Base-by-base conservation (phyloP, 2,113 vertebrate species). In the Laterallus jamaicensis region DNA sequence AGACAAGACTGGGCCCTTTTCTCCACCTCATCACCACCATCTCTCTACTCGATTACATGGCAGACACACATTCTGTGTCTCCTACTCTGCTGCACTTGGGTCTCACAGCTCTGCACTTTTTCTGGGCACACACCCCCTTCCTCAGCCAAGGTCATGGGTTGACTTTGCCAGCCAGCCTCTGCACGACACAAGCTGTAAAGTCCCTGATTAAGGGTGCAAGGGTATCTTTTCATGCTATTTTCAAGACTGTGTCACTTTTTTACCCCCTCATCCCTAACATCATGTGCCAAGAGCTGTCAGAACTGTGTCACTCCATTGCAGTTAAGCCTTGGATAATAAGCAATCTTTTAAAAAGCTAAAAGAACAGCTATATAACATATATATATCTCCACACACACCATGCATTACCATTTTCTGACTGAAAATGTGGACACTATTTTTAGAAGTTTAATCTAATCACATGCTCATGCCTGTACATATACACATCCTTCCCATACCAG, bases 361-460 rank as follows among this genome's bases (percentile, higher is more conserved):
- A 86, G 7, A 56, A 83, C 19, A 83, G 35, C n/a, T 70, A 15
- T 63, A 74, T 42, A 88, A 6, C 54, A 76, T 71, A 29, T 67
- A 42, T 74, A 78, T 79, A 66, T 56, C 18, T 55, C 9, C 31
- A 66, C 50, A 63, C 26, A 69, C 25, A 88, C 11, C 71, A 42
- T 42, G 32, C 62, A 49, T 64, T 54, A 39, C 37, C 59, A 56
- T 55, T 88, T 90, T 44, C 49, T 88, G 60, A 17, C 42, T 80
- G 71, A 77, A 90, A 82, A 59, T 19, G 17, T 55, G 25, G 50
- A 58, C 21, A 1, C 37, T 96, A 67, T 94, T 63, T 94, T 95
- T 95, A 80, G 87, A 81, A 86, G 60, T n/a, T 83, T 94, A 88
- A 85, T 74, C 75, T 92, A 88, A 78, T 84, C 88, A 84, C 76